Base-by-base conservation (phyloP, 2,797 vertebrate species). In the Dromococcyx pavoninus region DNA sequence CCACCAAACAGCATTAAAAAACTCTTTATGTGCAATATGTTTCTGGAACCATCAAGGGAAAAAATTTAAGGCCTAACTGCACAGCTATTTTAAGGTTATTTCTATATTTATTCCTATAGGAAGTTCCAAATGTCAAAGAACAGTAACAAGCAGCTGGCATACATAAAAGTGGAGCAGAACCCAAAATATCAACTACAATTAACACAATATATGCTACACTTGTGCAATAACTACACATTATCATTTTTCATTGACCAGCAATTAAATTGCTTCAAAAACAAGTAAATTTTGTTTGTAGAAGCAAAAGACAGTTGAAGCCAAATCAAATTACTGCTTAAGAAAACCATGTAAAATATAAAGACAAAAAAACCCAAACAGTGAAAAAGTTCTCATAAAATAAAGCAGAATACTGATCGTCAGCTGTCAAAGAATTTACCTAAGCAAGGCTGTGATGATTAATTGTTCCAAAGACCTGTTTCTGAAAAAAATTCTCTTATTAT, bases 101-200 rank as follows among this genome's bases (percentile, higher is more conserved):
- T 81, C 89, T 94, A 70, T 53, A 93, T 89, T 94, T 90, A 66
- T 28, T 92, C 83, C 88, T 90, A 93, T 21, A 93, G 74, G 79
- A 95, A 86, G 70, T 39, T 84, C 74, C 66, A 91, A 88, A 86
- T 53, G 88, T 88, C 88, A 91, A 43, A 78, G 66, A 95, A 94
- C 0, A 0, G 2, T 86, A 94, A 93, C n/a, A 88, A 78, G 77
- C 62, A 70, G 76, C 76, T 93, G 86, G 58, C 94, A 94, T 9
- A 84, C 60, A 93, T 62, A 70, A 44, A 94, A 94, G n/a, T 94
- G 67, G 90, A 86, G 71, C 94, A 92, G 32, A 88, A 86, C 70
- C 71, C 50, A 84, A 50, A 92, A 86, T 60, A 86, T 15, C 66
- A 73, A n/a, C 32, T 74, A 93, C 61, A 86, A 92, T 89, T 81